Percentiles rank a stretch among this genome's conserved stretches.
These are phyloP conservation scores for Hypena proboscidalis DNA, from an alignment of 2,888 invertebrate species.

Conservation along the genomic window DNA sequence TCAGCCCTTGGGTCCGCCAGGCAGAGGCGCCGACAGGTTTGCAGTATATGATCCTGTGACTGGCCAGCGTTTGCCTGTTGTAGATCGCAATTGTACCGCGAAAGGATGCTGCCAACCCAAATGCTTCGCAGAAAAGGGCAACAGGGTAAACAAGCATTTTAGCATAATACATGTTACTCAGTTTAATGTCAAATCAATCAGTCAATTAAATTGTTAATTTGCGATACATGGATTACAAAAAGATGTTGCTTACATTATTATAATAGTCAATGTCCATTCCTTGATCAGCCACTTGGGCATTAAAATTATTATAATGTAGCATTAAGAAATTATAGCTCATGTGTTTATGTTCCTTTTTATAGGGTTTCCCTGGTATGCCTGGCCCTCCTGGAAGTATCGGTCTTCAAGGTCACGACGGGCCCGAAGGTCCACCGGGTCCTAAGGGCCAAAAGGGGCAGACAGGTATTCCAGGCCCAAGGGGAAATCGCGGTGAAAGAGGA, in stretches of 20 bases:
- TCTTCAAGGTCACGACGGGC: conserved; percentile 91
- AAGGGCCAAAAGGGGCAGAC: conserved; percentile 96
- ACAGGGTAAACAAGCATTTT: conserved; percentile 83
- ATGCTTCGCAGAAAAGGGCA: conserved; percentile 95
- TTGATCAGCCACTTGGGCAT: too few species aligned
- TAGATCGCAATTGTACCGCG: conserved; percentile 87
- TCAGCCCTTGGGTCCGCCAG: conserved; percentile 32
- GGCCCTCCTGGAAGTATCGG: conserved; percentile 91
- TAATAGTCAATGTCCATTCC: too few species aligned
- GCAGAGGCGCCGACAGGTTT: conserved; percentile 59
- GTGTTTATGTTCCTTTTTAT: conserved; percentile 17
- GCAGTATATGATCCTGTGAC: conserved; percentile 71
- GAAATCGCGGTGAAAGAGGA: conserved; percentile 94
- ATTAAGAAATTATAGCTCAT: too few species aligned
- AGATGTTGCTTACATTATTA: too few species aligned
- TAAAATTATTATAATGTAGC: too few species aligned
- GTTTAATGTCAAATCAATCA: too few species aligned
- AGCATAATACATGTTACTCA: neutral
- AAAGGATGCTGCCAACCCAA: conserved; percentile 92
- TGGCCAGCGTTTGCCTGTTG: conserved; percentile 66
- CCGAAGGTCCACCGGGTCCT: conserved; percentile 93
- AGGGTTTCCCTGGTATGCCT: conserved; percentile 90
- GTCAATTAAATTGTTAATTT: too few species aligned
- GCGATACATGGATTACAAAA: too few species aligned
- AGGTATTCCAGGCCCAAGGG: conserved; percentile 92